phyloP scores from a whole-genome alignment of 2,797 vertebrate genomes.

The Lacerta agilis region DNA sequence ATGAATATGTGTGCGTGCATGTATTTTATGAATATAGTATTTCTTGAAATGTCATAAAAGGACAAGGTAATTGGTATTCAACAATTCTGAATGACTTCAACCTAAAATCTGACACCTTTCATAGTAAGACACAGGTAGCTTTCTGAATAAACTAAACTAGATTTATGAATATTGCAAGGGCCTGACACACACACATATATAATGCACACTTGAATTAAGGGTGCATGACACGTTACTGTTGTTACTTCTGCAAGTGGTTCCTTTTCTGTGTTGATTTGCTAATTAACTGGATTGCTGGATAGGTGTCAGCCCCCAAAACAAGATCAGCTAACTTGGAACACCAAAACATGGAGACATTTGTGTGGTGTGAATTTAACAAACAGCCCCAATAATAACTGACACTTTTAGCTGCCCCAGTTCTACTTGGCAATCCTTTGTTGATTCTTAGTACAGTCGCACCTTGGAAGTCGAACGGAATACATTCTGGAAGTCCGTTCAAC shows the following conservation, averaged over 20 bases:
- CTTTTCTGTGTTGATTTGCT: not conserved
- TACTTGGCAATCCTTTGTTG: not conserved
- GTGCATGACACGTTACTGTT: not conserved
- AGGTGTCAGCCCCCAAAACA: not conserved
- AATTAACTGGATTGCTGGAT: not conserved
- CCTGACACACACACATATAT: not conserved
- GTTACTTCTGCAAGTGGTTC: not conserved
- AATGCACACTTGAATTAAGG: not conserved
- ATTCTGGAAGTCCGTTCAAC: too few relatives aligned
- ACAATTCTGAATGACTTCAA: not conserved
- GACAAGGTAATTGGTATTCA: not conserved
- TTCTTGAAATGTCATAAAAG: not conserved
- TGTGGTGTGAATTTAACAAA: not conserved
- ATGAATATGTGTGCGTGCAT: too few relatives aligned
- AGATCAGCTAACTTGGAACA: not conserved
- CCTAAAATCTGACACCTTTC: not conserved
- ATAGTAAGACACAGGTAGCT: not conserved
- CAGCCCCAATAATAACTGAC: not conserved
- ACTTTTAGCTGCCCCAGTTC: not conserved
- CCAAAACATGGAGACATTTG: not conserved
- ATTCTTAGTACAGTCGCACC: not conserved
- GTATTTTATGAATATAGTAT: not conserved
- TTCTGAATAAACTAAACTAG: not conserved
- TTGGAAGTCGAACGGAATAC: too few relatives aligned
- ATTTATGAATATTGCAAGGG: not conserved